phyloP scores from a whole-genome alignment of 2,888 invertebrate species.

The Malachius bipustulatus region DNA sequence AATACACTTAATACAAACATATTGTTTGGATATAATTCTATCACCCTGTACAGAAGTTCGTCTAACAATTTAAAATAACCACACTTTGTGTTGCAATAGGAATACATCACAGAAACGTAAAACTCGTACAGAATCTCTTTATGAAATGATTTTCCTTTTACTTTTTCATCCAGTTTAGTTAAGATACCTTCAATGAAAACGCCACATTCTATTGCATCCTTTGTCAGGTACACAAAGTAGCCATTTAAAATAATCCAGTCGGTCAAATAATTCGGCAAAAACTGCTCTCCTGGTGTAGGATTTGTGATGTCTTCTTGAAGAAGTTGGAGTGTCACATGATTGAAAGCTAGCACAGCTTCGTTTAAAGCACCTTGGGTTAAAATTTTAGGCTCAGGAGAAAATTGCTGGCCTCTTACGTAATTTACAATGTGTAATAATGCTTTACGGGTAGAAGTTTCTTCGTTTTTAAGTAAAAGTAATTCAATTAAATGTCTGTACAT shows the following conservation, averaged over 20 bases:
- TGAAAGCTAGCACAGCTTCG: conserved; percentile 29
- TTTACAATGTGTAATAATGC: conserved; percentile 26
- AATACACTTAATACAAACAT: conserved; percentile 42
- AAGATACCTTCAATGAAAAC: conserved; percentile 31
- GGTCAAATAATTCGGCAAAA: conserved; percentile 40
- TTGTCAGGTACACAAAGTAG: conserved; percentile 40
- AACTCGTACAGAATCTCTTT: conserved; percentile 38
- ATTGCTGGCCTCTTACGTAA: conserved; percentile 22
- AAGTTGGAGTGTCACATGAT: conserved; percentile 27
- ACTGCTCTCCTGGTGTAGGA: conserved; percentile 31
- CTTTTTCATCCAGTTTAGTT: conserved; percentile 22
- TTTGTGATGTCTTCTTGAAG: conserved; percentile 21
- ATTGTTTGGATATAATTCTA: conserved; percentile 46
- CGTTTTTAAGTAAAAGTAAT: conserved; percentile 18
- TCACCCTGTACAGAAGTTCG: conserved; percentile 33
- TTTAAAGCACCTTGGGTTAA: conserved; percentile 24
- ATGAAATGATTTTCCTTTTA: conserved; percentile 23
- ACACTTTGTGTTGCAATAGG: conserved; percentile 29
- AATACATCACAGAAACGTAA: conserved; percentile 33
- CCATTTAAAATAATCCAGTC: conserved; percentile 43
- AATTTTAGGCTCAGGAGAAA: not conserved
- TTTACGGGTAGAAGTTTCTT: conserved; percentile 18
- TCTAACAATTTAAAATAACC: conserved; percentile 36
- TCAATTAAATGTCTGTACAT: conserved; percentile 36
- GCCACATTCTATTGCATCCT: conserved; percentile 31